Evolutionary conservation across 2,113 vertebrate genomes (phyloP).

Genomic region (Chrysochloris asiatica): DNA sequence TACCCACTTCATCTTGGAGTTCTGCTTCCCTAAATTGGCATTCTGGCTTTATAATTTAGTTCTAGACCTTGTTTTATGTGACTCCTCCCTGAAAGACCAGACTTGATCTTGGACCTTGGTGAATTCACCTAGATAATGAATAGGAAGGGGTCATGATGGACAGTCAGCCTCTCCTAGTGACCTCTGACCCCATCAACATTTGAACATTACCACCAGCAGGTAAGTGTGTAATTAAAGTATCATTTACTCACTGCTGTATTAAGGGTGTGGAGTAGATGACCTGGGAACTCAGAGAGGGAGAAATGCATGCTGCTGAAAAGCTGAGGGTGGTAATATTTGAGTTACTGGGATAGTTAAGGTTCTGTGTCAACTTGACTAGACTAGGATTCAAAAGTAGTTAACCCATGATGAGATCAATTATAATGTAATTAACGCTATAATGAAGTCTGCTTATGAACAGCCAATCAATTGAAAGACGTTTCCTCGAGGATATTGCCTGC

Average conservation of each 20-base stretch:
- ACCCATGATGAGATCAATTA: too few species aligned
- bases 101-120: background rate
- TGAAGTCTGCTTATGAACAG: too few species aligned
- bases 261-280: background rate
- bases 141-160: background rate
- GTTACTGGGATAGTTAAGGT: too few species aligned
- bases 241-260: background rate
- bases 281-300: background rate
- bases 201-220: background rate
- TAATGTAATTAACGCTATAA: too few species aligned
- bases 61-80: background rate
- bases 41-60: background rate
- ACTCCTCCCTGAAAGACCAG: background rate
- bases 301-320: background rate
- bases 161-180: background rate
- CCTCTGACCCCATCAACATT: background rate
- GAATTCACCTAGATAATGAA: background rate
- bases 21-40: background rate
- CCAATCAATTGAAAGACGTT: too few species aligned
- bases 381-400: too few species aligned
- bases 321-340: background rate
- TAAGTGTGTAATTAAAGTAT: background rate
- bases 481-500: too few species aligned
- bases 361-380: too few species aligned
- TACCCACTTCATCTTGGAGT: background rate